Evolutionary conservation across 1,140 invertebrate species (phyloP), one percentile per base, ranked within the genome.

Genomic region (Eupeodes corollae): DNA sequence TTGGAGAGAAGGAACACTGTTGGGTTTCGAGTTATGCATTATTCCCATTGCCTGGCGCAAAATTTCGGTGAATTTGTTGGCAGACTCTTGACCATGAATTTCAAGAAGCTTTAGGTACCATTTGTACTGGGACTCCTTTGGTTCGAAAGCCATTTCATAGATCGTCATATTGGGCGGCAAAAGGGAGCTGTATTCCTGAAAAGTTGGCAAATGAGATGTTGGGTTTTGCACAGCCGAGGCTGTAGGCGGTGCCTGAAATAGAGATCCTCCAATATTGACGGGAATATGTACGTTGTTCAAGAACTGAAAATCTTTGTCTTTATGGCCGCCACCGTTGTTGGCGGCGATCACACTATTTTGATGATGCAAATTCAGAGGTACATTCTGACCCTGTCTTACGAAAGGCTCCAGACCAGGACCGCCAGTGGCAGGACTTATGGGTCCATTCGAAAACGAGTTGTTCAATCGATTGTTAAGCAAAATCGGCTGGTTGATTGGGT

Each of bases 281-380:
- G 52, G 52, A 18, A 51, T 45, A 44, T 51, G 73, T 1, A 76
- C 73, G 56, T 75, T 75, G 37, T 72, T 71, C 37, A 74, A 57
- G 56, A 76, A 76, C 52, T 75, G 73, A 47, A 74, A 73, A 41
- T 73, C 66, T 15, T 70, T 66, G 53, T 50, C 68, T 56, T 55
- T 67, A 26, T 50, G 46, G 21, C 40, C 18, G 10, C 47, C 15
- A 15, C 43, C 14, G 21, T 48, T 48, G 35, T 51, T 53, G 14
- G 46, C 48, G 10, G 49, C 53, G 40, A 55, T 58, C 12, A 62
- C 59, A 48, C 67, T 66, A 21, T 61, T 57, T 10, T 46, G 45
- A 30, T 52, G 54, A 18, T 51, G 55, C 8, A 26, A 26, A 26
- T 26, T 26, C 3, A 26, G 21, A 26, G 21, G 21, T 3, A 26